Base-by-base conservation (phyloP, 2,113 vertebrate species). In the Oplegnathus fasciatus region DNA sequence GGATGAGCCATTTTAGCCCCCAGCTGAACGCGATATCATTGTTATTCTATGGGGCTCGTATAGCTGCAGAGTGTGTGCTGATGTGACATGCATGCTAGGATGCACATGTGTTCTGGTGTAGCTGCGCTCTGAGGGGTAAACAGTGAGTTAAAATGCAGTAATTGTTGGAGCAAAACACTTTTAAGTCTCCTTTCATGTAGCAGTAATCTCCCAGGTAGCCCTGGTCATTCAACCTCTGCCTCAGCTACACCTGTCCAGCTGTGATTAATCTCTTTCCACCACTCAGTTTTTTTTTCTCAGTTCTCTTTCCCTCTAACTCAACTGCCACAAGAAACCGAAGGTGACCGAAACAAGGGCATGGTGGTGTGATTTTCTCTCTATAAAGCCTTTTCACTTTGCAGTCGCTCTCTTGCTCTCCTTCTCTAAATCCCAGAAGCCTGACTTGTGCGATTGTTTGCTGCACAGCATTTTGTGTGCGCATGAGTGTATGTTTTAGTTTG, bases 221-320 rank as follows among this genome's bases (percentile, higher is more conserved):
- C 70, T 8, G 50, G 72, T 73, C 86, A 79, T 84, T 90, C 74
- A 85, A 37, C 64, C 62, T 82, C 75, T 75, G 80, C 79, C 72
- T 76, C 75, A 28, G 69, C 69, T 58, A 69, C 71, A 85, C 44
- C 84, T 89, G 78, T 83, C 80, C 75, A 73, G 64, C 86, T 83
- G 84, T 90, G 90, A 92, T 88, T 87, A 88, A 91, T 90, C 70
- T 87, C 44, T 57, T 30, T 44, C 28, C 18, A 48, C 40, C 37
- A 18, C 64, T 70, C 42, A 11, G 22, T 65, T 28, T 67, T 48
- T 74, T 13, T 76, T 57, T 7, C 28, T 18, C 46, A n/a, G n/a
- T 60, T 75, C 62, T 67, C 70, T 78, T 64, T 75, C 30, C 69
- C 75, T 73, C 40, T 52, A 65, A 65, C 65, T 84, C 78, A 24